Evolutionary conservation across 2,888 invertebrate genomes (phyloP).

Genomic region (Pachliopta kotzebuea): DNA sequence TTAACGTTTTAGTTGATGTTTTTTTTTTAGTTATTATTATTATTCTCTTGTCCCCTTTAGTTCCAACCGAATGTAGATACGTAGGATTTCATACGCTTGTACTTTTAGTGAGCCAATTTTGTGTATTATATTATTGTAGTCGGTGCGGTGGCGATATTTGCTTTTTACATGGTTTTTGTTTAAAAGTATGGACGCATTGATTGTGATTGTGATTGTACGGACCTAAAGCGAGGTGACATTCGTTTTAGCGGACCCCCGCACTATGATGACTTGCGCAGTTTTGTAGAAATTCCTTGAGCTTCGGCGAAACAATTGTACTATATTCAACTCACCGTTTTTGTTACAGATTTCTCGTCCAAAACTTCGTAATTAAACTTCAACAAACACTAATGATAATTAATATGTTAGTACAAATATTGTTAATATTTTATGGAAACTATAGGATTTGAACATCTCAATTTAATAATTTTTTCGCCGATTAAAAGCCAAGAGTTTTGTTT

Average conservation of each 20-base stretch:
- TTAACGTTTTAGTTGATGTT: constrained; percentile 81
- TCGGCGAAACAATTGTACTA: constrained; percentile 32
- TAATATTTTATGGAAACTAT: constrained; percentile 1
- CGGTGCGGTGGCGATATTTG: constrained; percentile 62
- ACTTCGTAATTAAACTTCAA: too few species aligned
- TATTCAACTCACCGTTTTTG: not conserved
- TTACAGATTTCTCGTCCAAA: not conserved
- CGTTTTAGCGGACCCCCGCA: constrained; percentile 61
- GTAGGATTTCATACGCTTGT: constrained; percentile 79
- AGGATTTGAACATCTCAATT: constrained; percentile 24
- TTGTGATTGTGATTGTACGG: constrained; percentile 66
- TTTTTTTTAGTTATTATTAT: constrained; percentile 42
- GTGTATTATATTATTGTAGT: constrained; percentile 70
- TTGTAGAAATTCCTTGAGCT: constrained; percentile 22
- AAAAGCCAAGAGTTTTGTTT: constrained; percentile 43
- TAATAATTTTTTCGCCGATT: constrained; percentile 44
- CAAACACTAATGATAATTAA: too few species aligned
- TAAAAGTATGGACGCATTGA: constrained; percentile 58
- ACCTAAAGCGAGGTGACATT: constrained; percentile 56
- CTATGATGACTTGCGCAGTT: constrained; percentile 45
- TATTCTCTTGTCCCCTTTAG: constrained; percentile 68
- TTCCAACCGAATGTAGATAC: constrained; percentile 74
- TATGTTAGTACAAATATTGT: too few species aligned
- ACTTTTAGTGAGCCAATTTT: constrained; percentile 75
- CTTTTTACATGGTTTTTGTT: constrained; percentile 55